phyloP scores from a whole-genome alignment of 2,113 vertebrate genomes.

The Corythaixoides concolor region DNA sequence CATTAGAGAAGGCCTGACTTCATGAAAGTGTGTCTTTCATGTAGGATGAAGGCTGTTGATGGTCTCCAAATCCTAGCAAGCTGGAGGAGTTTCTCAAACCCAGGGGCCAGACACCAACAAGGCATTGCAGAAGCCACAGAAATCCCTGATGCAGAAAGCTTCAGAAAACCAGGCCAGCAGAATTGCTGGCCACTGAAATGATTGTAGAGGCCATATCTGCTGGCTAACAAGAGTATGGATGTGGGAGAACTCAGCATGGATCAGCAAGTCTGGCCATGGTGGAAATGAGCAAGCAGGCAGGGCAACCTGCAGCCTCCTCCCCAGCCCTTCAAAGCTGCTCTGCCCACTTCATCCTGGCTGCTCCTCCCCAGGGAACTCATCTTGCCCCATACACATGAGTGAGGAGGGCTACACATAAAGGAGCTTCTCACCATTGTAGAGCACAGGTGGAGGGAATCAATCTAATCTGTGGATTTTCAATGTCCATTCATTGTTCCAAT shows the following conservation, averaged over 20 bases:
- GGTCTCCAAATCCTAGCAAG: background rate
- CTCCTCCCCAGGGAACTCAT: background rate
- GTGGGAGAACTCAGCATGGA: background rate
- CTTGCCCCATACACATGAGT: fast-evolving
- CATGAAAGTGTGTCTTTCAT: background rate
- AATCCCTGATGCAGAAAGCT: background rate
- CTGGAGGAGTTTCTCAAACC: background rate
- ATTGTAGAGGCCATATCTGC: background rate
- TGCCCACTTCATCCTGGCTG: background rate
- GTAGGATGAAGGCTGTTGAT: background rate
- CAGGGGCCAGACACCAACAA: fast-evolving
- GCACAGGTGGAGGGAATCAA: fast-evolving
- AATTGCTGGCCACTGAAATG: background rate
- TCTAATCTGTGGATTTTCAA: background rate
- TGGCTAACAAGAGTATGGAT: fast-evolving
- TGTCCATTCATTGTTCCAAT: background rate
- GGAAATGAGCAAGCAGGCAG: background rate
- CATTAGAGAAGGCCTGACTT: background rate
- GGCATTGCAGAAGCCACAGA: background rate
- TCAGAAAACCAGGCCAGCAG: background rate
- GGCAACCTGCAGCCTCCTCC: background rate
- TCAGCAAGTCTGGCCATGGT: background rate
- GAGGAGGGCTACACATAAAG: background rate
- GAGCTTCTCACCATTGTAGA: background rate
- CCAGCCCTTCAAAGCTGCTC: background rate